Evolutionary conservation across 2,113 vertebrate genomes (phyloP).

Genomic region (Nansenia antarctica): DNA sequence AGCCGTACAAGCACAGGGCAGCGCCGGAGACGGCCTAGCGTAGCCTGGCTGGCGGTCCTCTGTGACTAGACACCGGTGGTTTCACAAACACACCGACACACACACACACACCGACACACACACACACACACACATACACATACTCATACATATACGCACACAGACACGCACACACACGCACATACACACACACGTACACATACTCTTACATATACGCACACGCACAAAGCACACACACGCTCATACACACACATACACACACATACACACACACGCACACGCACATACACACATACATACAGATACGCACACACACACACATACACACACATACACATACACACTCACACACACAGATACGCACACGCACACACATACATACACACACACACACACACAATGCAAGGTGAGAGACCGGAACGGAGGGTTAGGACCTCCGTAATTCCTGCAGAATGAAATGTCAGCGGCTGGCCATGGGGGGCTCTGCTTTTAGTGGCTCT

Average conservation of each 20-base stretch:
- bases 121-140: background rate
- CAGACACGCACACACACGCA: too few relatives aligned
- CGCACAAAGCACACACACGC: too few relatives aligned
- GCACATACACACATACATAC: too few relatives aligned
- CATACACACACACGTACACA: too few relatives aligned
- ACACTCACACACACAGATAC: background rate
- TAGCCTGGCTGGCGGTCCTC: too few relatives aligned
- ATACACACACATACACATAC: background rate
- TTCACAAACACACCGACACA: too few relatives aligned
- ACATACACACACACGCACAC: background rate
- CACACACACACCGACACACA: too few relatives aligned
- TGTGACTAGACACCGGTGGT: too few relatives aligned
- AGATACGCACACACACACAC: background rate
- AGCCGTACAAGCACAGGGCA: too few relatives aligned
- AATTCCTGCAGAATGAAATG: constrained; percentile 61
- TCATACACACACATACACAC: too few relatives aligned
- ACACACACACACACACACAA: background rate
- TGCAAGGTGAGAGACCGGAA: constrained; percentile 6
- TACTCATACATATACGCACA: background rate
- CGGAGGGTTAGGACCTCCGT: constrained; percentile 35
- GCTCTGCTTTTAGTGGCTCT: constrained; percentile 48
- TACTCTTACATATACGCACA: too few relatives aligned
- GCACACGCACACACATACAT: background rate
- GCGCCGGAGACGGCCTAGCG: too few relatives aligned
- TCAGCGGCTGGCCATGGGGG: constrained; percentile 29